These are phyloP conservation scores for Philaethria dido DNA, from an alignment of 2,888 invertebrate species.

Conservation along the genomic window DNA sequence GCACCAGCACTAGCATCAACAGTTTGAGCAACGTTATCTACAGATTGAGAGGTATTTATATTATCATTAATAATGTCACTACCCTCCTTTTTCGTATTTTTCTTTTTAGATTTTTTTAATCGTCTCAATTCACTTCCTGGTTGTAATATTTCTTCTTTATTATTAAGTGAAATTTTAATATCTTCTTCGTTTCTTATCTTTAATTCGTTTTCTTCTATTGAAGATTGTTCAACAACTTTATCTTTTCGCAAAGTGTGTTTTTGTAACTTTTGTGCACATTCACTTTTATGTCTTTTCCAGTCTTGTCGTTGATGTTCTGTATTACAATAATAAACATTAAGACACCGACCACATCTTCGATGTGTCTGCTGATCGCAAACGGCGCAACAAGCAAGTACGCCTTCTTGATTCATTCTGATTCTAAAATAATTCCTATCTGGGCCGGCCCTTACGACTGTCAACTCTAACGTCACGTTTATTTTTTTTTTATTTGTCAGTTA, in stretches of 20 bases:
- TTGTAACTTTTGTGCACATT: slow-evolving; percentile 79
- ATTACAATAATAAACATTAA: slow-evolving; percentile 89
- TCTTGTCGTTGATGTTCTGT: slow-evolving; percentile 91
- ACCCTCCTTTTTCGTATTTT: slow-evolving; percentile 62
- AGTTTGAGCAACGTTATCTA: slow-evolving; percentile 51
- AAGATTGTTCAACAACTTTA: slow-evolving; percentile 57
- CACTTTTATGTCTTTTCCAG: slow-evolving; percentile 89
- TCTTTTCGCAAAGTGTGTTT: slow-evolving; percentile 61
- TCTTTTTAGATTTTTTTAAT: slow-evolving; percentile 61
- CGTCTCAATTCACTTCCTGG: slow-evolving; percentile 58
- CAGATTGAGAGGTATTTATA: slow-evolving; percentile 59
- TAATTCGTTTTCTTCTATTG: slow-evolving; percentile 54
- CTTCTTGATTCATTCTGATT: slow-evolving; percentile 81
- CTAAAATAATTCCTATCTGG: slow-evolving; percentile 65
- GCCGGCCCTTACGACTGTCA: slow-evolving; percentile 58
- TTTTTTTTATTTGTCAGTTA: slow-evolving; percentile 15
- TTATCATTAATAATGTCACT: slow-evolving; percentile 56
- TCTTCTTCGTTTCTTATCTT: slow-evolving; percentile 56
- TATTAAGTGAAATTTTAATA: slow-evolving; percentile 45
- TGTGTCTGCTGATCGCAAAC: slow-evolving; percentile 86
- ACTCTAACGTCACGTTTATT: slow-evolving; percentile 35
- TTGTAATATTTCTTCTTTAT: slow-evolving; percentile 47
- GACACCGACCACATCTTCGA: slow-evolving; percentile 90
- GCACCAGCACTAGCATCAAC: slow-evolving; percentile 46
- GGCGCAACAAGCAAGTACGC: slow-evolving; percentile 79